phyloP scores from a whole-genome alignment of 2,113 vertebrate genomes.

The Dolichotis patagonum region DNA sequence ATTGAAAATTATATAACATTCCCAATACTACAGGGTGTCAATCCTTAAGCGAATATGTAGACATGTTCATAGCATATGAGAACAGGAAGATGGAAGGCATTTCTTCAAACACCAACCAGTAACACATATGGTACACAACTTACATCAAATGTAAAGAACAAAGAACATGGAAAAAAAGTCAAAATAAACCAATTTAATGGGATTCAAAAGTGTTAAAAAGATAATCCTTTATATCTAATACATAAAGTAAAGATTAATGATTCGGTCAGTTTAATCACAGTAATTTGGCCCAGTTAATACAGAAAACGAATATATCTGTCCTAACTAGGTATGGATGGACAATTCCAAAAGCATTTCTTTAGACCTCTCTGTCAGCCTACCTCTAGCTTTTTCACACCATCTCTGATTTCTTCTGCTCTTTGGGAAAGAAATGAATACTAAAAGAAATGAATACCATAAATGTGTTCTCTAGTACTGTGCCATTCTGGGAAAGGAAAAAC shows the following conservation, averaged over 20 bases:
- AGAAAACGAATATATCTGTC: not conserved
- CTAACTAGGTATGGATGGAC: not conserved
- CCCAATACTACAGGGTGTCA: not conserved
- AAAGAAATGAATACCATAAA: not conserved
- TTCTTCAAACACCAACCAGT: not conserved
- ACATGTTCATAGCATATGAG: not conserved
- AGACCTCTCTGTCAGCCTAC: not conserved
- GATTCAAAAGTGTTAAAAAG: not conserved
- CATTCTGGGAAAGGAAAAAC: not conserved
- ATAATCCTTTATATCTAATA: not conserved
- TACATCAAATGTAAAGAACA: not conserved
- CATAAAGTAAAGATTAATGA: not conserved
- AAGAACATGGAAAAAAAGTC: not conserved
- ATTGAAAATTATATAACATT: not conserved
- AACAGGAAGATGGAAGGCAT: not conserved
- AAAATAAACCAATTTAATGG: not conserved
- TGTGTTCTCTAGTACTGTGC: not conserved
- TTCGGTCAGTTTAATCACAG: not conserved
- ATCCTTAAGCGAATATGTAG: not conserved
- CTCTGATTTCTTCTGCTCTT: not conserved
- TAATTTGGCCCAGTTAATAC: not conserved
- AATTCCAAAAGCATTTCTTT: not conserved
- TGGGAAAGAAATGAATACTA: not conserved
- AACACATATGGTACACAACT: not conserved
- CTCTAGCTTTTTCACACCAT: not conserved